Base-by-base conservation (phyloP, 2,888 invertebrate species). In the Girardia tigrina region DNA sequence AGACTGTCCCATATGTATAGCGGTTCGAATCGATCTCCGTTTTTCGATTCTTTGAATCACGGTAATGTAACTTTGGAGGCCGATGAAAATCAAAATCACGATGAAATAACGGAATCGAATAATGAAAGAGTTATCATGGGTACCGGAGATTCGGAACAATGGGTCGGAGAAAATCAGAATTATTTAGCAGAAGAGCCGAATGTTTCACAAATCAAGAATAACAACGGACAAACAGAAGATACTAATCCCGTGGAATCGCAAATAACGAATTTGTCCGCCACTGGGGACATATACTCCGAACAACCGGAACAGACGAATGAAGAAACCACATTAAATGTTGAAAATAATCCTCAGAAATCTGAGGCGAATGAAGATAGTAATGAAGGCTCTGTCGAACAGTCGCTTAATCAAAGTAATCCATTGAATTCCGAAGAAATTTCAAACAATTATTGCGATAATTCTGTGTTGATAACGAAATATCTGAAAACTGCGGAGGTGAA, bases 31-130 rank as follows among this genome's bases (percentile, higher is more conserved):
- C 56, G 23, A 20, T 56, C 56, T n/a, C 56, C 56, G n/a, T 56
- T 56, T 56, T 56, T 56, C n/a, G 56, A 56, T 56, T 56, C 56
- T 12, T 56, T 56, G 56, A 56, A 56, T 56, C 56, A 56, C n/a
- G 56, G 56, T 2, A 56, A 56, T 23, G 23, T 23, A 56, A 56
- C n/a, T 56, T 56, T 20, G n/a, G 56, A 56, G 23, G 56, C 23
- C 4, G 56, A 56, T 4, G 56, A 56, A 56, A 56, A 56, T 56
- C 56, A 56, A 16, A 56, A 56, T 23, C 56, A 56, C n/a, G 56
- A 56, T 56, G 8, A 56, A 56, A 56, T 56, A 56, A 56, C 56
- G n/a, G 56, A 56, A 56, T 23, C 56, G n/a, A 56, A 20, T 16
- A n/a, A 12, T 56, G 56, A 56, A 12, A 56, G 56, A 56, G n/a